Evolutionary conservation across 2,888 invertebrate species (phyloP).

Genomic region (Perizoma affinitatum): DNA sequence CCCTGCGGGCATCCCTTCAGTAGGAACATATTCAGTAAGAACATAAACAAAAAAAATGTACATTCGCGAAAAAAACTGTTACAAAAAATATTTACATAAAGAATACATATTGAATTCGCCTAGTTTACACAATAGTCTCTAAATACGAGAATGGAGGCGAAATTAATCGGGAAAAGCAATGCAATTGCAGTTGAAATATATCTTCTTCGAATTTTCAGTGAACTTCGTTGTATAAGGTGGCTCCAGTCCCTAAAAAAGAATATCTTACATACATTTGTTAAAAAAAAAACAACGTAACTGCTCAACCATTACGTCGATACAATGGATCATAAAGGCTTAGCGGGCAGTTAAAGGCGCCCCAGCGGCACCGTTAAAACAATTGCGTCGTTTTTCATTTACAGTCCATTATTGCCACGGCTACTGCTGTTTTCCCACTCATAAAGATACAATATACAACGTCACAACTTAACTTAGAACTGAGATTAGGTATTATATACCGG

Average conservation of each 20-base stretch:
- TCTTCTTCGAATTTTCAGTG: slow-evolving; percentile 23
- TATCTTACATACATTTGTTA: no score
- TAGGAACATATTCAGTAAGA: no score
- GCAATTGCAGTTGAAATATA: slow-evolving; percentile 18
- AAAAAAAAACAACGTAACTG: no score
- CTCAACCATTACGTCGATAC: slow-evolving; percentile 38
- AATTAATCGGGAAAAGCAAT: slow-evolving; percentile 22
- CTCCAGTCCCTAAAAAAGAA: no score
- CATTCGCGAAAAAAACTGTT: no score
- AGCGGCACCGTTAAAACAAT: slow-evolving; percentile 52
- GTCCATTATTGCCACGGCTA: slow-evolving; percentile 64
- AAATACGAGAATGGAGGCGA: slow-evolving; percentile 4
- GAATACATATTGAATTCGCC: slow-evolving; percentile 16
- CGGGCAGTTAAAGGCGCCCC: slow-evolving; percentile 45
- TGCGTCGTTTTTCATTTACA: slow-evolving; percentile 70
- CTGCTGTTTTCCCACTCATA: slow-evolving; percentile 60
- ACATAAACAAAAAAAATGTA: neutral
- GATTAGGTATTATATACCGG: slow-evolving; percentile 10
- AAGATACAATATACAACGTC: slow-evolving; percentile 51
- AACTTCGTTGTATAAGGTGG: neutral
- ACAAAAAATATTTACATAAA: no score
- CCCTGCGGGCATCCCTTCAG: no score
- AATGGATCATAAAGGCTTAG: slow-evolving; percentile 54
- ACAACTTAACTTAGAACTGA: slow-evolving; percentile 16
- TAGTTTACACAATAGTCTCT: slow-evolving; percentile 28